Evolutionary conservation across 2,888 invertebrate genomes (phyloP).

Genomic region (Lasiommata megera): DNA sequence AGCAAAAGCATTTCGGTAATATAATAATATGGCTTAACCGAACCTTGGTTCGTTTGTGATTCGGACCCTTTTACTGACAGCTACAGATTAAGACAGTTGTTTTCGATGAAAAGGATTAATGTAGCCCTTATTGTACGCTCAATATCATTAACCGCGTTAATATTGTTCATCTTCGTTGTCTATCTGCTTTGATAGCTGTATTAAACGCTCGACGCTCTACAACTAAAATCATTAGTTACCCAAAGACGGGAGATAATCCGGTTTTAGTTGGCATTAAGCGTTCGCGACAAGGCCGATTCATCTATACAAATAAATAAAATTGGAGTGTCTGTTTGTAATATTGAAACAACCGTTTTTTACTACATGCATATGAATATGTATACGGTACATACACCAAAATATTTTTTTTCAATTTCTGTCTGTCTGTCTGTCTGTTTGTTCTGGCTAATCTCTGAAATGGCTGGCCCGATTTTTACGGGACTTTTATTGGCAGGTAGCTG

Average conservation of each 20-base stretch:
- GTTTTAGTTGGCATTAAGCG: constrained; percentile 37
- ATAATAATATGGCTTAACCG: no score
- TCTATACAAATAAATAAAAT: no score
- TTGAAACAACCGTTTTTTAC: no score
- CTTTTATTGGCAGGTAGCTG: no score
- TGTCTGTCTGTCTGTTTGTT: no score
- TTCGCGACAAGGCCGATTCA: constrained; percentile 19
- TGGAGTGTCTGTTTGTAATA: no score
- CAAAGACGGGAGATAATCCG: constrained; percentile 42
- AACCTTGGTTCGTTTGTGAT: background rate
- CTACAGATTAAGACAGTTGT: background rate
- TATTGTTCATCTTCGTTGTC: constrained; percentile 3
- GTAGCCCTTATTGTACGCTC: background rate
- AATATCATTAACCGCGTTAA: constrained; percentile 7
- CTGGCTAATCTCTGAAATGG: no score
- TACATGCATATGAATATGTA: no score
- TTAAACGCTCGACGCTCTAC: constrained; percentile 24
- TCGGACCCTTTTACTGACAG: background rate
- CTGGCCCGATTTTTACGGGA: no score
- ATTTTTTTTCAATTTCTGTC: no score
- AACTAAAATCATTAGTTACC: constrained; percentile 46
- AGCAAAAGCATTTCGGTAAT: no score
- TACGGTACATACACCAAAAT: no score
- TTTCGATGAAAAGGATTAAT: background rate
- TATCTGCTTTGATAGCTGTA: constrained; percentile 3